Evolutionary conservation across 2,113 vertebrate genomes (phyloP), one percentile per base, ranked within the genome.

Genomic region (Eleginops maclovinus): DNA sequence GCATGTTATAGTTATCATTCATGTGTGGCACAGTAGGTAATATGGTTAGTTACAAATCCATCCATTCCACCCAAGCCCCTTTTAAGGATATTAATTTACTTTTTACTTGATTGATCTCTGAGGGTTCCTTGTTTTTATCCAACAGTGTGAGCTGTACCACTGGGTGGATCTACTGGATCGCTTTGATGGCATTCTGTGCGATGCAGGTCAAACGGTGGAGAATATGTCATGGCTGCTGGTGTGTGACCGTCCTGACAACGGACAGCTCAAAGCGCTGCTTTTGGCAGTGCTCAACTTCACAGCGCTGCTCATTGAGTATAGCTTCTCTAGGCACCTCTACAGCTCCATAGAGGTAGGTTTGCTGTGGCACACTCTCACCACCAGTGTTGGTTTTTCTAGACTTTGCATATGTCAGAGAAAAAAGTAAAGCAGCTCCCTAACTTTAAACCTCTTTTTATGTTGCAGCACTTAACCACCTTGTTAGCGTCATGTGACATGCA

Each of bases 401-500:
- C 5, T n/a, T n/a, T 58, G 21, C 21, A 4, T 15, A 21, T 75
- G 22, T 81, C 49, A 51, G 6, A 36, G 9, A 14, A 56, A 70
- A 61, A 63, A 9, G 4, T 61, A 24, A 68, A 15, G 24, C 28
- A 49, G 17, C 15, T 54, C 16, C 73, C 72, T 77, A 71, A 76
- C 21, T 53, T 65, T n/a, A 56, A 75, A 36, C 16, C 24, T 69
- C n/a, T 72, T 66, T 86, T 72, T 68, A 12, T 46, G 54, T 64
- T 80, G 0, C 89, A 99, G 98, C 98, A 99, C 89, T 93, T 99
- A 90, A 99, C 97, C 79, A 97, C 97, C 74, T 93, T 99, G 87
- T 82, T 99, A 94, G 98, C 97, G 46, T 99, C 98, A 72, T 99
- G 97, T 91, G 97, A 98, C 92, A 99, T 99, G 98, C 97, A 99